Base-by-base conservation (phyloP, 2,797 vertebrate genomes). In the Helarctos malayanus region DNA sequence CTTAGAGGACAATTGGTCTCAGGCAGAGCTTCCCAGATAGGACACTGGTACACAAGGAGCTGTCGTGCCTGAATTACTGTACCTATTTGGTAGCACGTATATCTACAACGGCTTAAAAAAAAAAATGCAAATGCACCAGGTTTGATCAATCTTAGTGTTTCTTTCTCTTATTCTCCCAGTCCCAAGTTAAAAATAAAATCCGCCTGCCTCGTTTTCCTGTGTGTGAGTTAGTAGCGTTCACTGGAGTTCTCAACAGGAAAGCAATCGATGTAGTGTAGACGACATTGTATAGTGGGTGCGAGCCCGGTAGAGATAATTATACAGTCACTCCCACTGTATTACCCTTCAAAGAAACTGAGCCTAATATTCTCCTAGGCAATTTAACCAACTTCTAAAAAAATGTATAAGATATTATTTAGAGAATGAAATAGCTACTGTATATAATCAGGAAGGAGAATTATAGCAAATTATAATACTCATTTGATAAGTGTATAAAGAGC, bases 361-460 rank as follows among this genome's bases (percentile, higher is more conserved):
- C 98, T 98, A 97, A 98, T 98, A 98, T 98, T 98, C 98, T 98
- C 98, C 98, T 98, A 98, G 98, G 98, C 98, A 98, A 65, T 94
- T 99, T 98, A 98, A 97, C 96, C 91, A 98, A 97, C 97, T 98
- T 83, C 97, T 97, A 97, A 98, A 98, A 98, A 96, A 98, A 98
- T 82, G 95, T 98, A 19, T 65, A 98, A 96, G 97, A 98, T 98
- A 98, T 98, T 98, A 98, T 96, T 98, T 98, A 98, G 97, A 97
- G 98, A 98, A 98, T 96, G 95, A 98, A 99, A 98, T 95, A 98
- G 98, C 98, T 98, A 97, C 97, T 97, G 95, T 97, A 94, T 98
- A 95, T 98, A 98, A 98, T 98, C 98, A 98, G 96, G 82, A 98
- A 93, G 94, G 95, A 98, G 98, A 98, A 98, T 98, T 98, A 98